Percentiles rank a stretch among this genome's conserved stretches.
Conservation (phyloP, 2,888 invertebrate species). For the Luffia ferchaultella region DNA sequence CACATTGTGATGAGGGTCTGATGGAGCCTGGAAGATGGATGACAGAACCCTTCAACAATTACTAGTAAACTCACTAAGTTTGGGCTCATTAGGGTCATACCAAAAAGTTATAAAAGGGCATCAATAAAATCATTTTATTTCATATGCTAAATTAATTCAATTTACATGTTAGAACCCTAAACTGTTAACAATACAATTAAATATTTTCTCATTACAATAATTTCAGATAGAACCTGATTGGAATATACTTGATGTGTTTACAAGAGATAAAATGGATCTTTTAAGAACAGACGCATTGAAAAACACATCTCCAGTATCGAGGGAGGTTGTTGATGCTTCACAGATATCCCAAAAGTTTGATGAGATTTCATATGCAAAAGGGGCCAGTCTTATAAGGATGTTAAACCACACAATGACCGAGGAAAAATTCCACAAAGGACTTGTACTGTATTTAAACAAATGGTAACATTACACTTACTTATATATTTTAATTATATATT, state of each 20-base stretch:
- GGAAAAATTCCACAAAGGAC: slow-evolving; percentile 56
- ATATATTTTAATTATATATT: neutral
- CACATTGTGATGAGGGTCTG: too few species aligned
- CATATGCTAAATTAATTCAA: too few species aligned
- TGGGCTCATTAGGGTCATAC: too few species aligned
- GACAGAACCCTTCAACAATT: too few species aligned
- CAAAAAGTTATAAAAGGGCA: too few species aligned
- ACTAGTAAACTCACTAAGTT: too few species aligned
- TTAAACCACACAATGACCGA: slow-evolving; percentile 63
- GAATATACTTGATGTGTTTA: slow-evolving; percentile 61
- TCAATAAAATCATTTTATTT: too few species aligned
- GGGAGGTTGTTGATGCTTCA: slow-evolving; percentile 51
- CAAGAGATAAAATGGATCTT: slow-evolving; percentile 62
- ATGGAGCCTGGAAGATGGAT: too few species aligned
- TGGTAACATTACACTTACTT: slow-evolving; percentile 50
- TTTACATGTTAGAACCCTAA: too few species aligned
- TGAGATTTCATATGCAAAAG: slow-evolving; percentile 63
- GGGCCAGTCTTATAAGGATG: slow-evolving; percentile 68
- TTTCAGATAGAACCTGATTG: slow-evolving; percentile 63
- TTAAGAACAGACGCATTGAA: slow-evolving; percentile 61
- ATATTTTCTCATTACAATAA: too few species aligned
- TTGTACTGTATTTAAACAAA: slow-evolving; percentile 58
- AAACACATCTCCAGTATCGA: slow-evolving; percentile 63
- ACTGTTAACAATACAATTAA: too few species aligned
- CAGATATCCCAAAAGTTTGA: slow-evolving; percentile 71